Percentiles rank a stretch among this genome's conserved stretches.
phyloP scores from a whole-genome alignment of 92 coral and sea anemone species.

The Porites divaricata region DNA sequence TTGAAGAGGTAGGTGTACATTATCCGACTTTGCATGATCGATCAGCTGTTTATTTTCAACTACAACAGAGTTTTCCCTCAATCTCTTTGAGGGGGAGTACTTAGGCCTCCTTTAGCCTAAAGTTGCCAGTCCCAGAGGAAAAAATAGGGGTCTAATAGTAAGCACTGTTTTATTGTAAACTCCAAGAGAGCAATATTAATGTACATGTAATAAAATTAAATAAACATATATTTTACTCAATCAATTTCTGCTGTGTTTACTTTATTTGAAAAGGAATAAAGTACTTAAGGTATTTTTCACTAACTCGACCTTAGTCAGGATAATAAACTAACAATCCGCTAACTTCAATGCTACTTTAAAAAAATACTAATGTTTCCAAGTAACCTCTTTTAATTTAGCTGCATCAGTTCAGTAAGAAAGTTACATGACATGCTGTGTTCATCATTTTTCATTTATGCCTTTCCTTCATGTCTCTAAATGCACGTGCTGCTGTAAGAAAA shows the following conservation, averaged over 20 bases:
- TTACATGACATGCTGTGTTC: neutral
- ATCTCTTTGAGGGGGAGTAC: neutral
- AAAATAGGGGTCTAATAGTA: neutral
- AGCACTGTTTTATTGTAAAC: neutral
- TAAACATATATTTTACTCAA: neutral
- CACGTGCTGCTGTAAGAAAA: slow-evolving; percentile 32
- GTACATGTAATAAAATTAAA: neutral
- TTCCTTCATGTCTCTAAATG: slow-evolving; percentile 23
- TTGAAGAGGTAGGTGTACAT: too few species aligned
- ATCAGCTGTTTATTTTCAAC: too few species aligned
- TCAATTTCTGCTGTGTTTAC: neutral
- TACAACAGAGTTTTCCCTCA: neutral
- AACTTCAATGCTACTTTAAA: too few species aligned
- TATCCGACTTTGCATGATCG: too few species aligned
- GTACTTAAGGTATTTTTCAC: neutral
- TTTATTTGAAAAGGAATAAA: too few species aligned
- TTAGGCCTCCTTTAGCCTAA: neutral
- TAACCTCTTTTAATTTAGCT: neutral
- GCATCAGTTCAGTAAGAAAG: neutral
- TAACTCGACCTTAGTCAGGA: neutral
- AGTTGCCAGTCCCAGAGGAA: neutral
- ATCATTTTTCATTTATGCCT: slow-evolving; percentile 38
- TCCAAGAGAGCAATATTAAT: neutral
- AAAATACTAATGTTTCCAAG: too few species aligned
- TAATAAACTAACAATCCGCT: too few species aligned